phyloP scores from a whole-genome alignment of 2,797 vertebrate genomes.

The Thaleichthys pacificus region DNA sequence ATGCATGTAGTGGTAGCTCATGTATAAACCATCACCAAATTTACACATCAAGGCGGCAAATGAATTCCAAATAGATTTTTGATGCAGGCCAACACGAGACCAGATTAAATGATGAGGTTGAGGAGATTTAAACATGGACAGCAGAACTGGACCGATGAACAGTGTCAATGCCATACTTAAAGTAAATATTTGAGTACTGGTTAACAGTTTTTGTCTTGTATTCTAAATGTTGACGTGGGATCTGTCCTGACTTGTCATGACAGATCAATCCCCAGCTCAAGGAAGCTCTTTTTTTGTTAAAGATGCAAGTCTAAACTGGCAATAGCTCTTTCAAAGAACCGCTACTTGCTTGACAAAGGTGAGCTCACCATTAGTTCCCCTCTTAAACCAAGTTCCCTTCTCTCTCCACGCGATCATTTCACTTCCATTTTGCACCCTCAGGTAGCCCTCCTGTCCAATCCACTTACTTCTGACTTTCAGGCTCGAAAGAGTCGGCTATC shows the following conservation, averaged over 20 bases:
- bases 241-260: background rate
- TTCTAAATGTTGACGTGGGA: background rate
- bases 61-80: constrained; percentile 72
- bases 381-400: background rate
- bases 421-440: constrained; percentile 42
- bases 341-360: background rate
- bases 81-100: constrained; percentile 70
- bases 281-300: background rate
- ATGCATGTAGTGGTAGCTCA: constrained; percentile 72
- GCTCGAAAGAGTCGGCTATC: constrained; percentile 55
- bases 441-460: constrained; percentile 53
- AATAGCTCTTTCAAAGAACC: background rate
- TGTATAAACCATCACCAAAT: constrained; percentile 76
- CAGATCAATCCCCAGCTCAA: background rate
- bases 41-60: constrained; percentile 79
- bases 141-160: constrained; percentile 28
- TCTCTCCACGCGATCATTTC: background rate
- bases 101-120: constrained; percentile 71
- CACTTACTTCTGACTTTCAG: constrained; percentile 64
- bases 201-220: background rate
- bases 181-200: constrained; percentile 20
- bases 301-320: background rate
- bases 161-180: constrained; percentile 19
- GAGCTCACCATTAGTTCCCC: background rate
- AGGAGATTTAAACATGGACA: constrained; percentile 50